phyloP scores from a whole-genome alignment of 2,797 vertebrate species.

The Denticeps clupeoides region DNA sequence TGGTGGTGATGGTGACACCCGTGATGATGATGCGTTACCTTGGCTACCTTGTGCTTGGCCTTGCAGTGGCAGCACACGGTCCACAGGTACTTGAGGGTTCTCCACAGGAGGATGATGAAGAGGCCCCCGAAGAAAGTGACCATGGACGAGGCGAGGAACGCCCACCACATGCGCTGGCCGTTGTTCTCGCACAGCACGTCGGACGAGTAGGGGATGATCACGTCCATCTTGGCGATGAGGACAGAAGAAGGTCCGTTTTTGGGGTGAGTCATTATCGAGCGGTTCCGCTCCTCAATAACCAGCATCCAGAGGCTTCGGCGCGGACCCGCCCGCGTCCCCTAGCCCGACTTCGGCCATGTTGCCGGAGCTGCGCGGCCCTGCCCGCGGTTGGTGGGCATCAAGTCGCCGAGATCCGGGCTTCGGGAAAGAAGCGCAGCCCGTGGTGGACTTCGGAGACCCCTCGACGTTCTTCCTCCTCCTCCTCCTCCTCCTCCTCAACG shows the following conservation, averaged over 20 bases:
- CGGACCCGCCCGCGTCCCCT: slow-evolving; percentile 73
- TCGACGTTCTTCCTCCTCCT: too few relatives aligned
- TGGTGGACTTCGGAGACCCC: too few relatives aligned
- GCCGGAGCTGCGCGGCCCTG: slow-evolving; percentile 43
- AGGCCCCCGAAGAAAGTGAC: slow-evolving; percentile 98
- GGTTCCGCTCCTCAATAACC: slow-evolving; percentile 68
- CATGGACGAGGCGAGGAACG: slow-evolving; percentile 98
- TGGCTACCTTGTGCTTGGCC: slow-evolving; percentile 91
- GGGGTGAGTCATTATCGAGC: slow-evolving; percentile 69
- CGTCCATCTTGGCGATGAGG: slow-evolving; percentile 79
- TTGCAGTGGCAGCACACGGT: slow-evolving; percentile 97
- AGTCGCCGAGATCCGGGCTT: too few relatives aligned
- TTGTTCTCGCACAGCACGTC: slow-evolving; percentile 89
- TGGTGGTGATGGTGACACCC: too few relatives aligned
- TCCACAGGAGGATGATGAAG: slow-evolving; percentile 96
- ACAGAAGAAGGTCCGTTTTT: slow-evolving; percentile 71
- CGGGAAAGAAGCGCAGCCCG: too few relatives aligned
- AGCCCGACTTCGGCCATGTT: slow-evolving; percentile 79
- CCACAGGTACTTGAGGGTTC: slow-evolving; percentile 95
- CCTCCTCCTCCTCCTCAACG: too few relatives aligned
- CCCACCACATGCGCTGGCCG: slow-evolving; percentile 98
- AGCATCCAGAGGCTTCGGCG: slow-evolving; percentile 67
- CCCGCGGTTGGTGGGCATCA: too few relatives aligned
- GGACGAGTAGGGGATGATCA: slow-evolving; percentile 83
- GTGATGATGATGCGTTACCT: too few relatives aligned